Base-by-base conservation (phyloP, 2,797 vertebrate species). In the Anisognathus igniventris region DNA sequence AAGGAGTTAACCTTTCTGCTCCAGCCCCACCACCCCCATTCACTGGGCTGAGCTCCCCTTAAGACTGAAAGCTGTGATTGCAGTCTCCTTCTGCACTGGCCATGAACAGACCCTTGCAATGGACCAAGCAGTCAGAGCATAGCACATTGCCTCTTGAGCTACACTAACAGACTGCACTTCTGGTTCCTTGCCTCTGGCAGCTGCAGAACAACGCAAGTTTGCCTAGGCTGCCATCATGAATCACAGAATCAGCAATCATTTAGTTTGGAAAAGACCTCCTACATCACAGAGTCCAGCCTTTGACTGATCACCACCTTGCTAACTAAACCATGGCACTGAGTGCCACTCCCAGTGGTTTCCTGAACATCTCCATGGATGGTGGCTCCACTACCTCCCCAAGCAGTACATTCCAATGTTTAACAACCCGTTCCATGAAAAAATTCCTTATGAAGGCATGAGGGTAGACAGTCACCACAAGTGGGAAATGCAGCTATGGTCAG, bases 41-140 rank as follows among this genome's bases (percentile, higher is more conserved):
- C 20, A 11, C 3, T 28, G 12, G 28, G 7, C 48, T 83, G 44
- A 64, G 18, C 20, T 84, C 10, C 5, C 18, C 18, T 56, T 44
- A 54, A 91, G 62, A 51, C 37, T 39, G 15, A 19, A 35, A 31
- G 20, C 75, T 66, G 21, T 48, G 50, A 39, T 15, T 47, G 48
- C 31, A 58, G 30, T 60, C 13, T 57, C 25, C 23, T 74, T 57
- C 82, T 54, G 42, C 7, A 1, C 0, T 24, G 44, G 33, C 30
- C 53, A 60, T 0, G 0, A 79, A 57, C 15, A 74, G 66, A 60
- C 14, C 33, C 30, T 57, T 50, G 54, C 35, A 81, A 68, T 5
- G 0, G 0, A 13, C 44, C 6, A n/a, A 76, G 35, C 0, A 3
- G 56, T 40, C 51, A 70, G 37, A 56, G 48, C 0, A 0, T 42